Evolutionary conservation across 35 echinoderm and acorn worm genomes (phyloP).

Genomic region (Hemicentrotus pulcherrimus): DNA sequence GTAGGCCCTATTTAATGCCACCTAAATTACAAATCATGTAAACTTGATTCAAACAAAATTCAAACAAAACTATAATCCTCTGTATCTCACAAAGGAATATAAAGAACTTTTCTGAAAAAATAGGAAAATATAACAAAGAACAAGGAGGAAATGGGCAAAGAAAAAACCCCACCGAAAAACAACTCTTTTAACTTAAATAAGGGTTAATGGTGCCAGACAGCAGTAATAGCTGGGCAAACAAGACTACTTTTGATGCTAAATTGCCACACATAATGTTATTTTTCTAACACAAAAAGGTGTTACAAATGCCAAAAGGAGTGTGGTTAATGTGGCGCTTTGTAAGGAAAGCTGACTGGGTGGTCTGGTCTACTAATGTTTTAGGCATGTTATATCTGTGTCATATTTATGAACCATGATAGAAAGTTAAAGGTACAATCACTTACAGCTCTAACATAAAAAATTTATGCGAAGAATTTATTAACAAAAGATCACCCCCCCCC

Average conservation of each 20-base stretch:
- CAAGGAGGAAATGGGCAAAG: not conserved
- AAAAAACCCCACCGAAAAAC: not conserved
- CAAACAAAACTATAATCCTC: no score
- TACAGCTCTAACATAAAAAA: no score
- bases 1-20: no score
- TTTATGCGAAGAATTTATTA: no score
- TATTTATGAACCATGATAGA: not conserved
- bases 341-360: not conserved
- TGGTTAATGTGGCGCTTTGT: not conserved
- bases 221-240: not conserved
- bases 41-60: no score
- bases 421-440: not conserved
- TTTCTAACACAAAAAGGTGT: not conserved
- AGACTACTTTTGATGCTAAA: not conserved
- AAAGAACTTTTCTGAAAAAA: no score
- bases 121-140: not conserved
- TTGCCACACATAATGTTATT: constrained; percentile 17
- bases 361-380: not conserved
- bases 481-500: not conserved
- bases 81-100: no score
- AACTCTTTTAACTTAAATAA: not conserved
- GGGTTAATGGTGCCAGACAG: not conserved
- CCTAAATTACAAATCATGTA: no score
- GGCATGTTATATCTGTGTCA: constrained; percentile 1
- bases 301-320: not conserved